phyloP scores from a whole-genome alignment of 2,797 vertebrate species.

The Ispidina picta region DNA sequence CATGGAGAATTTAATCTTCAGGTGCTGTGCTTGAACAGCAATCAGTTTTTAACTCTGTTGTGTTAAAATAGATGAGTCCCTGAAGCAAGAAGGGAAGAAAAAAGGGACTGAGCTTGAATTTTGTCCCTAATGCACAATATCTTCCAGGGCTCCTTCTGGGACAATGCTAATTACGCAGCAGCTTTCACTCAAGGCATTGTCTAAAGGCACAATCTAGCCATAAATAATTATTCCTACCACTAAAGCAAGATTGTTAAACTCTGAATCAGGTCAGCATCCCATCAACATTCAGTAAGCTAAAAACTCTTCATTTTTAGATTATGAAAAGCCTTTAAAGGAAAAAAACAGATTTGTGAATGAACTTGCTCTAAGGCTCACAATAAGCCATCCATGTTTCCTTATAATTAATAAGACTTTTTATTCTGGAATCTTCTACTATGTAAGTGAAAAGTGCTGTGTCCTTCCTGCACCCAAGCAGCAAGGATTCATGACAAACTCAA shows the following conservation, averaged over 20 bases:
- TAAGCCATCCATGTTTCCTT: neutral
- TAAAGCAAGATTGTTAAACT: neutral
- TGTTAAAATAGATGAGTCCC: neutral
- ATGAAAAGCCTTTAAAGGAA: neutral
- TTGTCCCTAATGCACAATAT: neutral
- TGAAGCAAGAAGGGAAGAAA: neutral
- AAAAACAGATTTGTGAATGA: neutral
- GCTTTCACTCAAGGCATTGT: conserved; percentile 10
- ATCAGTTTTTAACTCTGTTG: neutral
- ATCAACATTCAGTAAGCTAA: neutral
- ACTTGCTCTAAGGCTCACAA: neutral
- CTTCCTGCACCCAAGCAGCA: neutral
- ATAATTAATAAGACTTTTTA: neutral
- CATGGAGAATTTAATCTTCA: neutral
- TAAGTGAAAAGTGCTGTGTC: neutral
- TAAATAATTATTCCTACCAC: conserved; percentile 8
- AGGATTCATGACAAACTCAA: neutral
- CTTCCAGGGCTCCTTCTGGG: neutral
- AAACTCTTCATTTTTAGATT: neutral
- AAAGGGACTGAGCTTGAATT: neutral
- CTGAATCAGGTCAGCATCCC: neutral
- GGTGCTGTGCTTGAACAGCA: neutral
- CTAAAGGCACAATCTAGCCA: neutral
- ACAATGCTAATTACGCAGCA: conserved; percentile 12
- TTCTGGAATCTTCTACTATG: neutral